Evolutionary conservation across 2,888 invertebrate genomes (phyloP), one percentile per base, ranked within the genome.

Genomic region (Volucella bombylans): DNA sequence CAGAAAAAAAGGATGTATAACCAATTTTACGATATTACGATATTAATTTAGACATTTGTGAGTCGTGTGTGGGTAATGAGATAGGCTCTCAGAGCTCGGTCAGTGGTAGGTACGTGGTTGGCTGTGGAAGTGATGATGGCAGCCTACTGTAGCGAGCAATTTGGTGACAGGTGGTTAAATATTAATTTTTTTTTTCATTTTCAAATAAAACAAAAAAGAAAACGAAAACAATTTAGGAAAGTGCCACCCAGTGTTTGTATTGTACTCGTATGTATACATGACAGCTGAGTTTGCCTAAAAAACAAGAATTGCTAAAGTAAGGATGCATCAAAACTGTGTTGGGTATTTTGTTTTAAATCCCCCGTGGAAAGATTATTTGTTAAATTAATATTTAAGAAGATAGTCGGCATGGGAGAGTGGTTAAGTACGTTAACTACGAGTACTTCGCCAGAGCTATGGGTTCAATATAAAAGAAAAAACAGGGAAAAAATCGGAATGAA

Each of bases 91-190:
- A 1, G 31, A 31, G 31, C 31, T 31, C 31, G 4, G 6, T 31
- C 31, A 31, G 1, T 31, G 6, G 31, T 31, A 31, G 6, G 31
- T 31, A 31, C 57, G 64, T 50, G 59, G 43, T 45, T 43, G 61
- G 31, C 12, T 50, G 50, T 64, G 68, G 23, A 82, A 62, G 74
- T 83, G 74, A 83, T 83, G 79, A 83, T 80, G 79, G 83, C 71
- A 49, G 49, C 57, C 47, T 65, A 74, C 43, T 55, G 79, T 74
- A 74, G 52, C 61, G 38, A 79, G 47, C 83, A 80, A 71, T 83
- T 83, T 80, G 80, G 74, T 83, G 83, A 83, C 80, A 83, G 80
- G 83, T 83, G 80, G 80, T 79, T 80, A 74, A 71, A 80, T 83
- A 76, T 83, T 78, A 73, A 45, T 65, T 67, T 71, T 71, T 31